Percentiles rank a stretch among this genome's conserved stretches.
Evolutionary conservation across 2,797 vertebrate genomes (phyloP).

Genomic region (Gouania willdenowi): DNA sequence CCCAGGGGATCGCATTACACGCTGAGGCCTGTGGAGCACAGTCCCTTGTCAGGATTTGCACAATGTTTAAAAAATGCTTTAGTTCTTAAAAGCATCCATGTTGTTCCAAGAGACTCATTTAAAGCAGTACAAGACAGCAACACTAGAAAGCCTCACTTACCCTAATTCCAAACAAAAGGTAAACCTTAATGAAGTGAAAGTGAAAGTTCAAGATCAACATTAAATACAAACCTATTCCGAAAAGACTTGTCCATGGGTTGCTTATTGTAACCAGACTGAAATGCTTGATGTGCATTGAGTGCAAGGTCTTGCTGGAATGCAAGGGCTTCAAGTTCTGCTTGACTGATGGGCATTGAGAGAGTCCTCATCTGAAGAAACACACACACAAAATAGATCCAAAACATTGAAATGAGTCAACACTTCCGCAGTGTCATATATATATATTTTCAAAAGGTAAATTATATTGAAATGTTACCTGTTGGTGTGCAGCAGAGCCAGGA

Average conservation of each 20-base stretch:
- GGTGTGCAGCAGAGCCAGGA: conserved; percentile 75
- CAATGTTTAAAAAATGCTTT: too few species aligned
- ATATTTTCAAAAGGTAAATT: too few species aligned
- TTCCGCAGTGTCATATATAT: too few species aligned
- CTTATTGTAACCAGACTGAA: conserved; percentile 85
- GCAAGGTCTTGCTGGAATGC: conserved; percentile 87
- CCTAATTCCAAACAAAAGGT: too few species aligned
- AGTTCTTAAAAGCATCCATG: too few species aligned
- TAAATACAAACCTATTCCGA: conserved; percentile 79
- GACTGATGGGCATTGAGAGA: conserved; percentile 81
- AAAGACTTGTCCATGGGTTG: conserved; percentile 83
- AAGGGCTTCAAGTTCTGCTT: conserved; percentile 85
- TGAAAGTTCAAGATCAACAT: background rate
- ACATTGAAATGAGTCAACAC: too few species aligned
- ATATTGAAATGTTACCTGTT: conserved; percentile 81
- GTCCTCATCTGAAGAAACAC: conserved; percentile 78
- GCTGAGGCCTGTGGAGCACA: conserved; percentile 72
- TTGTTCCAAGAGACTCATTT: too few species aligned
- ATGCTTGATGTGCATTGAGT: conserved; percentile 81
- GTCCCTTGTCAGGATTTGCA: too few species aligned
- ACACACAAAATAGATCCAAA: background rate
- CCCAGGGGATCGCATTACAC: conserved; percentile 85
- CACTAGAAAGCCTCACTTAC: too few species aligned
- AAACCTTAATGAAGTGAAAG: too few species aligned
- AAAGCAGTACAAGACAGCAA: too few species aligned